Base-by-base conservation (phyloP, 1,140 invertebrate species). In the Eumaeus atala region DNA sequence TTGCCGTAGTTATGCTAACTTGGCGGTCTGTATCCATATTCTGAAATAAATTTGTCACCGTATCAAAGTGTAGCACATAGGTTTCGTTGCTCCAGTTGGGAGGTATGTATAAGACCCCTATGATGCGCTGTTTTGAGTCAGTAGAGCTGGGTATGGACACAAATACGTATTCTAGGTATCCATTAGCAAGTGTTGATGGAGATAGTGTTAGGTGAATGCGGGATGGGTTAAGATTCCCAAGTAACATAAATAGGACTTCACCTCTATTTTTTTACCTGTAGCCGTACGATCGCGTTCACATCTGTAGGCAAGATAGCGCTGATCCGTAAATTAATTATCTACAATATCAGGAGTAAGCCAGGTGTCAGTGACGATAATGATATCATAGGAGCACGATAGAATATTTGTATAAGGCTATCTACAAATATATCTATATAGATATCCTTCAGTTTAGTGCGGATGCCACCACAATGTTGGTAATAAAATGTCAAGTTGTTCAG, bases 361-460 rank as follows among this genome's bases (percentile, higher is more conserved):
- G 1, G 64, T 66, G 49, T 66, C 64, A 35, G 59, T 54, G 0
- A 62, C 35, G 11, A 65, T 54, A 6, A 65, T 61, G 6, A 65
- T n/a, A 12, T 61, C 58, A 35, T 61, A 64, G 0, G 12, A 21
- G n/a, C 51, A 11, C 1, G 44, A 5, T 5, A 64, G n/a, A n/a
- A n/a, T n/a, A n/a, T n/a, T n/a, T n/a, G n/a, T n/a, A n/a, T n/a
- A n/a, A n/a, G n/a, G n/a, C n/a, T n/a, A n/a, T n/a, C n/a, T n/a
- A n/a, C n/a, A n/a, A n/a, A 33, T 11, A 64, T 48, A 36, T 58
- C 59, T 21, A 44, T 40, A 34, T 38, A 59, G 8, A 65, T 8
- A 9, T 49, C 51, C 9, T 65, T 52, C 9, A 61, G 34, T 59
- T 65, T 61, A 5, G 53, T 65, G 18, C 63, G 12, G 3, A 59